Evolutionary conservation across 2,888 invertebrate genomes (phyloP).

Genomic region (Sacculina carcini): DNA sequence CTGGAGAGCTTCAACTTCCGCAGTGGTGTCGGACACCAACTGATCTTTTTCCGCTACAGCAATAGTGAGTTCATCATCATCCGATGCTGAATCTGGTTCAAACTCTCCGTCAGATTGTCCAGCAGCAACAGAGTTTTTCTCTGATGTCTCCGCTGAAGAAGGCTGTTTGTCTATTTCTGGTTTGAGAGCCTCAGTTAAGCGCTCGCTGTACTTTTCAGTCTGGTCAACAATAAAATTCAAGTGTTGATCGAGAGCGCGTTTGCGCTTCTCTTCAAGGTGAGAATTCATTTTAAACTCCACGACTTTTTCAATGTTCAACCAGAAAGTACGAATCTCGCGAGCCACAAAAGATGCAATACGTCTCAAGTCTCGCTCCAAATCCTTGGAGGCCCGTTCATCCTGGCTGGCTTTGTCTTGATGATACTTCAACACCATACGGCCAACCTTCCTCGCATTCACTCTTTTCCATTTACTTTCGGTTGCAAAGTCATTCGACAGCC

Average conservation of each 20-base stretch:
- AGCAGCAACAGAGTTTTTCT: too few relatives aligned
- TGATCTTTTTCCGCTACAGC: conserved; percentile 49
- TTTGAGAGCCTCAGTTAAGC: conserved; percentile 46
- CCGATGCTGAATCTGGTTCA: conserved; percentile 46
- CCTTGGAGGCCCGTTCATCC: conserved; percentile 68
- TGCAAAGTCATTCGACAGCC: conserved; percentile 91
- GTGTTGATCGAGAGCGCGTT: conserved; percentile 83
- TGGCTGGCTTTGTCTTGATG: conserved; percentile 60
- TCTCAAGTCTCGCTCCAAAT: conserved; percentile 57
- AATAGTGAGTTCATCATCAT: conserved; percentile 82
- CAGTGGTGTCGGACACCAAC: conserved; percentile 28
- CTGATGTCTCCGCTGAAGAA: too few relatives aligned
- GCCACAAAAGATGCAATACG: conserved; percentile 71
- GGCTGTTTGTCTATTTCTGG: too few relatives aligned
- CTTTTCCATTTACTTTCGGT: conserved; percentile 97
- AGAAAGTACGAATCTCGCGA: conserved; percentile 77
- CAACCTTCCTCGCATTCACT: conserved; percentile 56
- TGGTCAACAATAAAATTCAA: conserved; percentile 92
- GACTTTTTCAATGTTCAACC: conserved; percentile 86
- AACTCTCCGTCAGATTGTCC: too few relatives aligned
- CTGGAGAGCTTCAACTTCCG: conserved; percentile 42
- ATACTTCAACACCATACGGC: conserved; percentile 14
- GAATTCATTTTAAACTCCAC: conserved; percentile 83
- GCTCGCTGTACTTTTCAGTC: conserved; percentile 90
- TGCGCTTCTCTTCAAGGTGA: conserved; percentile 73